phyloP scores from a whole-genome alignment of 1,140 invertebrate species.

The Drosophila kohkoa region DNA sequence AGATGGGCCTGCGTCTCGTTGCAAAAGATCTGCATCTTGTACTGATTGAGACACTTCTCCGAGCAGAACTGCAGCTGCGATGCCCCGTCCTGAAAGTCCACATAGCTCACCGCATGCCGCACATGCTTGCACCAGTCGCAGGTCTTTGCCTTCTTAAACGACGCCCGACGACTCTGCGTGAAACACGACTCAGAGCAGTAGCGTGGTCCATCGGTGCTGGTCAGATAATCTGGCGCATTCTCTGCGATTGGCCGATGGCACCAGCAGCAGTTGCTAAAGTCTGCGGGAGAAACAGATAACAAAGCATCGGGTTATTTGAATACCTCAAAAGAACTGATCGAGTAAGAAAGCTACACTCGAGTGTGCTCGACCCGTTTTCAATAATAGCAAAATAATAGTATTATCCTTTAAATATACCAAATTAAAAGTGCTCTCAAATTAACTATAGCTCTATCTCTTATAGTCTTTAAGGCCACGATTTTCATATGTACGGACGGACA shows the following conservation, averaged over 20 bases:
- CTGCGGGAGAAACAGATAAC: slow-evolving; percentile 33
- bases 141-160: slow-evolving; percentile 96
- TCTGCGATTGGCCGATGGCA: slow-evolving; percentile 86
- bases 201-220: slow-evolving; percentile 86
- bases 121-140: slow-evolving; percentile 97
- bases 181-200: slow-evolving; percentile 96
- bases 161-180: slow-evolving; percentile 93
- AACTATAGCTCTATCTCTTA: too few species aligned
- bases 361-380: too few species aligned
- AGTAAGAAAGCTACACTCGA: too few species aligned
- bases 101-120: slow-evolving; percentile 95
- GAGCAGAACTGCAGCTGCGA: slow-evolving; percentile 93
- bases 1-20: slow-evolving; percentile 95
- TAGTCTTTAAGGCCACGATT: too few species aligned
- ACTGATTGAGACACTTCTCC: slow-evolving; percentile 96
- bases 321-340: too few species aligned
- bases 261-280: slow-evolving; percentile 86
- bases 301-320: background rate
- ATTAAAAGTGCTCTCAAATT: too few species aligned
- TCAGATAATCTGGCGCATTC: slow-evolving; percentile 86
- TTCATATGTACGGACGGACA: too few species aligned
- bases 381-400: too few species aligned
- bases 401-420: too few species aligned
- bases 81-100: slow-evolving; percentile 93
- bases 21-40: slow-evolving; percentile 98